phyloP scores from a whole-genome alignment of 2,113 vertebrate species.

The Chamaea fasciata region DNA sequence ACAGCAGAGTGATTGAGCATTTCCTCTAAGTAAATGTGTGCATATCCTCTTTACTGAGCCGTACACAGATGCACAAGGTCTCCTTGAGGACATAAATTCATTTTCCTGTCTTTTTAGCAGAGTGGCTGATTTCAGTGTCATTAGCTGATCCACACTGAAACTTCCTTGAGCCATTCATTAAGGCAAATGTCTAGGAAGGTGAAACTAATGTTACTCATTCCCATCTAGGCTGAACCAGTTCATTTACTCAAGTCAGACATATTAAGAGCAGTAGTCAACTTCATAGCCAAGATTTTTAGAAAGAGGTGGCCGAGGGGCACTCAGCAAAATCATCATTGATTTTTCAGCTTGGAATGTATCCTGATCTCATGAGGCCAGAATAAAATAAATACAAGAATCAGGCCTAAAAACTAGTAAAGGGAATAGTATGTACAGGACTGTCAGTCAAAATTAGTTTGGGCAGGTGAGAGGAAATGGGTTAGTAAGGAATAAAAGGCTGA shows the following conservation, averaged over 20 bases:
- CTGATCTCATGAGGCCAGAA: background rate
- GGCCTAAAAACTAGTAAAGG: background rate
- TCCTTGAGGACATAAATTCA: conserved; percentile 1
- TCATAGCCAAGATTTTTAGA: conserved; percentile 6
- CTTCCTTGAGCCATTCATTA: background rate
- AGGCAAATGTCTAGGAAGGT: background rate
- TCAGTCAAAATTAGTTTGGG: background rate
- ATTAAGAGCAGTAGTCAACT: background rate
- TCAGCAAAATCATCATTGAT: conserved; percentile 44
- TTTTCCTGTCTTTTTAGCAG: conserved; percentile 14
- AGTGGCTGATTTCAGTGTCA: background rate
- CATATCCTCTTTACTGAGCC: background rate
- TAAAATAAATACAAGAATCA: background rate
- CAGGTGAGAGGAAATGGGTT: conserved; percentile 6
- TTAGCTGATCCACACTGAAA: conserved; percentile 12
- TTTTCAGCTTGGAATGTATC: conserved; percentile 10
- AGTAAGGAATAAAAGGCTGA: background rate
- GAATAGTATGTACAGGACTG: background rate
- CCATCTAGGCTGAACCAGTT: background rate
- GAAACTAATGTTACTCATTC: conserved; percentile 2
- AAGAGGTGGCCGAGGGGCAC: background rate
- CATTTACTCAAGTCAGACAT: background rate
- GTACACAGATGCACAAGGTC: background rate
- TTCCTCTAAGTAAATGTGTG: background rate
- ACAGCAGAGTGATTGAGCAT: background rate